Percentiles rank a stretch among this genome's conserved stretches.
These are phyloP conservation scores for Pentamera pediparva DNA, from an alignment of 53 echinoderm and acorn worm genomes.

Conservation along the genomic window DNA sequence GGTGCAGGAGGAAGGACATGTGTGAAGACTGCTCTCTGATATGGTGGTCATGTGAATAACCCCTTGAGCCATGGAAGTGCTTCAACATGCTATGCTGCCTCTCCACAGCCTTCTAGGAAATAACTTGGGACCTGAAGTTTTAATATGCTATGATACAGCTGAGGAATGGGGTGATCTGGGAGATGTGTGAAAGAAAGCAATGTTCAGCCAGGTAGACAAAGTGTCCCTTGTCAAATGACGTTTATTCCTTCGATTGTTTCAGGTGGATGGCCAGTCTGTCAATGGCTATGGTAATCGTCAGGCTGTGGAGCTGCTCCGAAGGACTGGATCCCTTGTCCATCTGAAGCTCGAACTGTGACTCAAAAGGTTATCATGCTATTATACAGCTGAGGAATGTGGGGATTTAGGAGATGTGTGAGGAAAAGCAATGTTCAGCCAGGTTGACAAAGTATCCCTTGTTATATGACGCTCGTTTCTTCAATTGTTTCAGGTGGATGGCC, in stretches of 20 bases:
- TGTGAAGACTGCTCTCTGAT: too few species aligned
- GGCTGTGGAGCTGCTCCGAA: constrained; percentile 79
- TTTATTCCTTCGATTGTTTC: background rate
- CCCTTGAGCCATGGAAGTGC: constrained; percentile 76
- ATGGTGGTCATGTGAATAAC: too few species aligned
- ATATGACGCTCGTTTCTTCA: too few species aligned
- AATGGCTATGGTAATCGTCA: constrained; percentile 74
- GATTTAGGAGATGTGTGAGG: background rate
- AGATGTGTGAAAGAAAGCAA: background rate
- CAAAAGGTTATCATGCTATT: too few species aligned
- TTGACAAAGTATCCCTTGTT: background rate
- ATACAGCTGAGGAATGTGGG: too few species aligned
- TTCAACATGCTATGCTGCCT: constrained; percentile 43
- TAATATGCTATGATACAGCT: too few species aligned
- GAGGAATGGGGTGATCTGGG: background rate
- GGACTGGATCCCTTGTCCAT: constrained; percentile 53
- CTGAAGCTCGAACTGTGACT: too few species aligned
- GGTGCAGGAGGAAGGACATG: too few species aligned
- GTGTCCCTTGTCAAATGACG: background rate
- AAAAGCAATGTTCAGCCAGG: background rate
- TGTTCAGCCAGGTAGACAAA: background rate
- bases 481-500: constrained; percentile 56
- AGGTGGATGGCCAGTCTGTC: constrained; percentile 74
- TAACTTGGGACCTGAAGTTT: too few species aligned
- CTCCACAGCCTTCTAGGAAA: constrained; percentile 76